phyloP scores from a whole-genome alignment of 2,797 vertebrate species.

The Sorex maritimensis region DNA sequence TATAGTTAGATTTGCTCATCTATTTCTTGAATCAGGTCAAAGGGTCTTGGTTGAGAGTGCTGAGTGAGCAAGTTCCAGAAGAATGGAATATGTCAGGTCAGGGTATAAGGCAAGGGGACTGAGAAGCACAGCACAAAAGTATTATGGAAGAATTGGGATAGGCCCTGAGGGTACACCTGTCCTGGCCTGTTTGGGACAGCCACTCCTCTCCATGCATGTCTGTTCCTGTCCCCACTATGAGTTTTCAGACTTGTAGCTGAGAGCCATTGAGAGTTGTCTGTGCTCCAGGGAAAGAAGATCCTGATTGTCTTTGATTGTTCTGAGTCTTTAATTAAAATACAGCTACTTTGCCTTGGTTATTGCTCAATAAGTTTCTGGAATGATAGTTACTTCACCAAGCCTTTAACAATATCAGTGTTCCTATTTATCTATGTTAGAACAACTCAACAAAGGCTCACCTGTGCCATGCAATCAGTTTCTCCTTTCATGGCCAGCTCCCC shows the following conservation, averaged over 20 bases:
- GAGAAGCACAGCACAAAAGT: fast-evolving
- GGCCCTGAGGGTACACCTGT: background rate
- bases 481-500: fast-evolving
- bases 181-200: background rate
- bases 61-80: too few species aligned
- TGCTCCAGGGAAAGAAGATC: background rate
- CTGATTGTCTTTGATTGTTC: background rate
- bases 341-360: background rate
- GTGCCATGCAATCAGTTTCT: fast-evolving
- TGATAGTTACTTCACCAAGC: background rate
- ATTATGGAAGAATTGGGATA: background rate
- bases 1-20: fast-evolving
- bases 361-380: background rate
- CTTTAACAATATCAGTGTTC: too few species aligned
- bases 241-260: fast-evolving
- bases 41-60: background rate
- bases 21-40: background rate
- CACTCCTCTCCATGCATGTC: background rate
- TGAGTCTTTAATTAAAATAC: constrained; percentile 9
- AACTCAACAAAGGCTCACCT: too few species aligned
- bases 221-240: fast-evolving
- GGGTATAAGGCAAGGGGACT: too few species aligned
- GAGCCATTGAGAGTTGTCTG: background rate
- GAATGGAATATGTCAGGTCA: background rate
- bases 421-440: fast-evolving